Conservation (phyloP, 2,113 vertebrate species). For the Alethe diademata region DNA sequence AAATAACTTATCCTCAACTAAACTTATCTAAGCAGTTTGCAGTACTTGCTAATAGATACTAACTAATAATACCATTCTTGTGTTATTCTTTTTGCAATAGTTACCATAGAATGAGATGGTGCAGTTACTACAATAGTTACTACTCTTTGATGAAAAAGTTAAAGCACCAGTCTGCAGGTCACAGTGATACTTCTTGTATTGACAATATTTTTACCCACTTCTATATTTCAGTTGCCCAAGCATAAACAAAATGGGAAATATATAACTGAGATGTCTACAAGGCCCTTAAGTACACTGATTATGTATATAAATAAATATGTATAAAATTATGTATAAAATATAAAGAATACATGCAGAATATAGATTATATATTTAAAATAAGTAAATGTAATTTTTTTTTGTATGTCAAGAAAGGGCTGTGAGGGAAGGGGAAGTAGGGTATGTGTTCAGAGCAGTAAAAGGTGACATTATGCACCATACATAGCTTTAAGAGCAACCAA, state of each 20-base stretch:
- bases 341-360: not conserved
- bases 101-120: not conserved
- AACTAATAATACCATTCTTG: not conserved
- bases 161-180: not conserved
- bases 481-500: not conserved
- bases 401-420: not conserved
- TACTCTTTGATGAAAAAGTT: not conserved
- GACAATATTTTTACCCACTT: not conserved
- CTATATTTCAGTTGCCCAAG: not conserved
- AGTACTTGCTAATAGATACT: not conserved
- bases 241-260: not conserved
- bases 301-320: not conserved
- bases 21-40: not conserved
- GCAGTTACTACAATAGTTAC: not conserved
- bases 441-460: not conserved
- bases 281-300: not conserved
- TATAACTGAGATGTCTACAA: not conserved
- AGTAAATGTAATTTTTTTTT: not conserved
- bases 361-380: not conserved
- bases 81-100: not conserved
- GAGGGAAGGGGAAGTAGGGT: not conserved
- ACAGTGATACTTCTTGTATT: not conserved
- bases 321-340: not conserved
- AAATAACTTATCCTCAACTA: not conserved
- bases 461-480: not conserved